Percentiles rank a stretch among this genome's conserved stretches.
These are phyloP conservation scores for Poecilobothrus nobilitatus DNA, from an alignment of 2,888 invertebrate species.

Conservation along the genomic window DNA sequence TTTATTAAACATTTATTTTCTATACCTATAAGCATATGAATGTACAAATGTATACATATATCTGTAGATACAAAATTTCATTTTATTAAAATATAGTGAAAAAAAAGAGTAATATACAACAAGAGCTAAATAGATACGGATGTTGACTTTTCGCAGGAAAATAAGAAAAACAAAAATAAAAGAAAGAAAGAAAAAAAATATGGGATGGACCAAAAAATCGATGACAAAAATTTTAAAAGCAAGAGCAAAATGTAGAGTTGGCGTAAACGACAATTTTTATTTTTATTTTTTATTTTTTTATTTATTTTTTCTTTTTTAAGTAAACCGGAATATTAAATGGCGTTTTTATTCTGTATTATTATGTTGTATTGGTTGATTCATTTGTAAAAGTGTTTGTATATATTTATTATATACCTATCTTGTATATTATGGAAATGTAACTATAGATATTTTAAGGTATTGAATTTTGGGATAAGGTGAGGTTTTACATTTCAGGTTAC, in stretches of 20 bases:
- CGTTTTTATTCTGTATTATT: neutral
- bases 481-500: too few species aligned
- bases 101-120: neutral
- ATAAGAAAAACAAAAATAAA: neutral
- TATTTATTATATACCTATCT: too few species aligned
- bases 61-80: too few species aligned
- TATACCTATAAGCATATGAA: too few species aligned
- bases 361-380: neutral
- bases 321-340: conserved; percentile 1
- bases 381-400: neutral
- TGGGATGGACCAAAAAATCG: conserved; percentile 6
- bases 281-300: too few species aligned
- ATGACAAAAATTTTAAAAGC: neutral
- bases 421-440: too few species aligned
- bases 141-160: neutral
- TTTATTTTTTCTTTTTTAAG: too few species aligned
- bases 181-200: neutral
- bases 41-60: too few species aligned
- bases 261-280: neutral
- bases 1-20: too few species aligned
- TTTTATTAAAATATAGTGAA: too few species aligned
- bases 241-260: neutral
- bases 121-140: neutral
- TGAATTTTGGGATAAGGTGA: too few species aligned
- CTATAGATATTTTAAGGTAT: too few species aligned